Evolutionary conservation across 2,113 vertebrate species (phyloP).

Genomic region (Brachyistius frenatus): DNA sequence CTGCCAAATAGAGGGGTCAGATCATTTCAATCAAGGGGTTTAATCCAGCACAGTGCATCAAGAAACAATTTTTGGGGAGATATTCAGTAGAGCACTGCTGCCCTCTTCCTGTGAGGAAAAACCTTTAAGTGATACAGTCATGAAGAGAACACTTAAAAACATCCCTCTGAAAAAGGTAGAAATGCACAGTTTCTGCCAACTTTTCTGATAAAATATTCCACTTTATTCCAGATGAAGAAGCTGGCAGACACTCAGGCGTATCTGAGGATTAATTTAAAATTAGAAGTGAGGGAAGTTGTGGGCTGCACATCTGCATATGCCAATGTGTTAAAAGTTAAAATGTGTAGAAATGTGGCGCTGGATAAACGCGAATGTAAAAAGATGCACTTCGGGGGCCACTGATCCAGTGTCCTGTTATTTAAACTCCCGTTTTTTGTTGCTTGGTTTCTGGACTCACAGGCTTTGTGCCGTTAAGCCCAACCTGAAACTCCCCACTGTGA

Average conservation of each 20-base stretch:
- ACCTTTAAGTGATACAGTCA: not conserved
- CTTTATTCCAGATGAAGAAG: slow-evolving; percentile 40
- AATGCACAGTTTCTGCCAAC: slow-evolving; percentile 41
- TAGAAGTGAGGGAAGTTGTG: slow-evolving; percentile 35
- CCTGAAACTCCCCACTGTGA: slow-evolving; percentile 5
- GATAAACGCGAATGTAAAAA: slow-evolving; percentile 9
- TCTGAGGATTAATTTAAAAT: slow-evolving; percentile 50
- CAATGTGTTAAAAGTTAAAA: slow-evolving; percentile 49
- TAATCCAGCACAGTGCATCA: slow-evolving; percentile 30
- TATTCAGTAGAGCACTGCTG: slow-evolving; percentile 55
- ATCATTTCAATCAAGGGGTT: slow-evolving; percentile 54
- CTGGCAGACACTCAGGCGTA: slow-evolving; percentile 44
- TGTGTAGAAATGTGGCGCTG: slow-evolving; percentile 14
- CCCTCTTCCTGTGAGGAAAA: slow-evolving; percentile 62
- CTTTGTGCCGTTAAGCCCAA: not conserved
- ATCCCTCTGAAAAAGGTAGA: not conserved
- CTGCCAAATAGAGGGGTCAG: slow-evolving; percentile 61
- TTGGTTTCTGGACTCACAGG: not conserved
- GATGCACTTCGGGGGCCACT: not conserved
- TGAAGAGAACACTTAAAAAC: not conserved
- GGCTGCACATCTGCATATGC: slow-evolving; percentile 18
- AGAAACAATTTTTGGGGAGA: not conserved
- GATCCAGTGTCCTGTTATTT: not conserved
- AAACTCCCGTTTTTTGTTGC: not conserved
- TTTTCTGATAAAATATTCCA: slow-evolving; percentile 35